Conservation (phyloP, 2,113 vertebrate genomes). For the Pholis gunnellus region DNA sequence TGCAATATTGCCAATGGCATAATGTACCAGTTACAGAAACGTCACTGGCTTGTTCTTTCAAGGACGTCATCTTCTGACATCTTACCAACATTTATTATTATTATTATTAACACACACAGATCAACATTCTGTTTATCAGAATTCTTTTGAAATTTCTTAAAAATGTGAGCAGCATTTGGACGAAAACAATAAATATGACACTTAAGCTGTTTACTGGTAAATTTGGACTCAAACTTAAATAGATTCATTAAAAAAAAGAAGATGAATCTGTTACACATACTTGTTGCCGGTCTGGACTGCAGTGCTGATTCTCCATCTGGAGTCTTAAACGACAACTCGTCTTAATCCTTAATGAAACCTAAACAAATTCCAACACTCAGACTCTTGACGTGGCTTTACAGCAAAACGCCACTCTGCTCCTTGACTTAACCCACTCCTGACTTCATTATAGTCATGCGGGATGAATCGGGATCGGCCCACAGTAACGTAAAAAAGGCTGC, state of each 20-base stretch:
- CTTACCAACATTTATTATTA: not conserved
- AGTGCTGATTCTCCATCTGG: constrained; percentile 17
- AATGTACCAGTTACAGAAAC: not conserved
- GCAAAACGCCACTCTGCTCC: constrained; percentile 27
- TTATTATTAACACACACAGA: not conserved
- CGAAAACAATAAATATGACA: not conserved
- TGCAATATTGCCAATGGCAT: not conserved
- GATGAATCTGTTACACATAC: not conserved
- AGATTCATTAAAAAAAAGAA: not conserved
- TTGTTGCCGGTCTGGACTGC: not conserved
- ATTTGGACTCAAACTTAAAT: not conserved
- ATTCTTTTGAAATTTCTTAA: not conserved
- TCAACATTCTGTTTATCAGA: not conserved
- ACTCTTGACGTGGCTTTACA: constrained; percentile 13
- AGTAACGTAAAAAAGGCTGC: constrained; percentile 39
- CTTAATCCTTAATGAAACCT: constrained; percentile 40
- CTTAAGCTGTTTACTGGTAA: not conserved
- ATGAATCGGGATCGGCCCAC: constrained; percentile 27
- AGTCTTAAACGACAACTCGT: constrained; percentile 17
- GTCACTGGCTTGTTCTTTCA: not conserved
- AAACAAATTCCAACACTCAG: constrained; percentile 40
- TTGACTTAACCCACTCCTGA: constrained; percentile 34
- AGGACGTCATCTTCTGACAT: not conserved
- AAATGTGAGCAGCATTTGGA: not conserved
- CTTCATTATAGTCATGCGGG: constrained; percentile 43